These are phyloP conservation scores for Electrona antarctica DNA, from an alignment of 2,113 vertebrate species.

Conservation along the genomic window DNA sequence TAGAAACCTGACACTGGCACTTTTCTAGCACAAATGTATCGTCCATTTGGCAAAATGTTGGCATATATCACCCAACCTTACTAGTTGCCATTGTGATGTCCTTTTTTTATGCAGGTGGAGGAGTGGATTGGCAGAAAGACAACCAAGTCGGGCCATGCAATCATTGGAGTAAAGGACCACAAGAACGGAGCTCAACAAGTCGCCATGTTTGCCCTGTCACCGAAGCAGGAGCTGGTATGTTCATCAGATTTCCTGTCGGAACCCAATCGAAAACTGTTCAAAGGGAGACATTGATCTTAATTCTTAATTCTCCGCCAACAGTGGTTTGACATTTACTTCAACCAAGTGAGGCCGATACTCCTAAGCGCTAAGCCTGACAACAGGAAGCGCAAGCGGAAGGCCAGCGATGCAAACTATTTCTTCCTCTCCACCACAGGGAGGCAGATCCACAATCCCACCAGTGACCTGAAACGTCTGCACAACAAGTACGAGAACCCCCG, in stretches of 20 bases:
- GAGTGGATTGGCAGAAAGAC: background rate
- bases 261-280: background rate
- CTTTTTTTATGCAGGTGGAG: background rate
- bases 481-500: background rate
- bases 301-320: background rate
- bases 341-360: background rate
- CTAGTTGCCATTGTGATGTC: too few relatives aligned
- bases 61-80: too few relatives aligned
- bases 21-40: too few relatives aligned
- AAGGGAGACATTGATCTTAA: background rate
- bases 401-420: background rate
- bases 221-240: background rate
- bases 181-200: background rate
- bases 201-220: background rate
- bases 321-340: background rate
- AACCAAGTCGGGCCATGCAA: background rate
- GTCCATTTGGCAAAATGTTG: too few relatives aligned
- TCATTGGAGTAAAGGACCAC: background rate
- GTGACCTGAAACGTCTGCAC: background rate
- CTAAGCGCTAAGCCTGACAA: background rate
- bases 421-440: background rate
- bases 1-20: too few relatives aligned
- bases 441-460: background rate
- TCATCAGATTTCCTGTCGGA: background rate
- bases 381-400: background rate